Conservation (phyloP, 35 echinoderm and acorn worm genomes). For the Heliocidaris tuberculata region DNA sequence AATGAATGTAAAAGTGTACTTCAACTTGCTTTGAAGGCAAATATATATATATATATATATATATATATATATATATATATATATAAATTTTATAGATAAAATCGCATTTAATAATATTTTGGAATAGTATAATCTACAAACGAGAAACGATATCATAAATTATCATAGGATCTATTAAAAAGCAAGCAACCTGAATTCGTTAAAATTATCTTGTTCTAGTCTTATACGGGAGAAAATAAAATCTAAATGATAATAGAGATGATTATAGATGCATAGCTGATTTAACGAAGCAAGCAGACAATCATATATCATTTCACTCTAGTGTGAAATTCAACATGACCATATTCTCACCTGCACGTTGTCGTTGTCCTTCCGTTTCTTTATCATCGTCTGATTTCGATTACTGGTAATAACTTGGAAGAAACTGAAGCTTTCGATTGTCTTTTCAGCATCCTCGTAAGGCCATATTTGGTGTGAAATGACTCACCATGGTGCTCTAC, state of each 20-base stretch:
- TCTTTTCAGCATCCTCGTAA: slow-evolving; percentile 15
- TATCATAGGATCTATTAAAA: background rate
- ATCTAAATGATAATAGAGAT: background rate
- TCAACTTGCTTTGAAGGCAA: too few relatives aligned
- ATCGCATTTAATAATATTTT: too few relatives aligned
- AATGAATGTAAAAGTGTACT: too few relatives aligned
- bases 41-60: too few relatives aligned
- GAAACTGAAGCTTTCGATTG: slow-evolving; percentile 2
- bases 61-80: too few relatives aligned
- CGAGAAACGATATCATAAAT: background rate
- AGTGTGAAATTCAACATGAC: background rate
- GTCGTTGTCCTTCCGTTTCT: background rate
- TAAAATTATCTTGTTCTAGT: background rate
- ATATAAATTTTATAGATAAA: too few relatives aligned
- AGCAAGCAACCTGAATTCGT: background rate
- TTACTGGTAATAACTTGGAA: slow-evolving; percentile 6
- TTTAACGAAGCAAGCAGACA: background rate
- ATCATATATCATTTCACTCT: background rate
- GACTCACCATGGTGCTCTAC: background rate
- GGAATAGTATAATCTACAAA: too few relatives aligned
- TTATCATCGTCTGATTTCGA: background rate
- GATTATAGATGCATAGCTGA: background rate
- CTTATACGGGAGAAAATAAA: background rate
- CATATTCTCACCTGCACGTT: background rate
- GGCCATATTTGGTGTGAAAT: slow-evolving; percentile 30